Conservation (phyloP, 23 tunicate genomes). For the Styela clava region DNA sequence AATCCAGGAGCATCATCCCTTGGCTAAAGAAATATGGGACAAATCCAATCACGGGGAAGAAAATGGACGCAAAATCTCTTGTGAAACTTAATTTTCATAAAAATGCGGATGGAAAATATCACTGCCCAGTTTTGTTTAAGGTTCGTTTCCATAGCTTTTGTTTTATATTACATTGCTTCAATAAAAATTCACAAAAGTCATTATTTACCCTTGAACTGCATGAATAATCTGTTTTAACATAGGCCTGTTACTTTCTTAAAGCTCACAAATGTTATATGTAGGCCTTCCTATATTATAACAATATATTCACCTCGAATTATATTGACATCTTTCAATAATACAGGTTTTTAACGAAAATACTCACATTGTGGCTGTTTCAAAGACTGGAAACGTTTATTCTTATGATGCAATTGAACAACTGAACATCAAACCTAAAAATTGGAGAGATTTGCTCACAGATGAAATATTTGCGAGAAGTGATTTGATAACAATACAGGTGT, state of each 20-base stretch:
- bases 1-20: conserved; percentile 58
- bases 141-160: no score
- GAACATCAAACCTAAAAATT: conserved; percentile 87
- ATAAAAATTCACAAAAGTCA: no score
- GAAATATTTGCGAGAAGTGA: conserved; percentile 63
- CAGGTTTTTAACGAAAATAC: conserved; percentile 71
- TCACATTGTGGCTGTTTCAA: conserved; percentile 79
- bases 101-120: conserved; percentile 93
- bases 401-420: conserved; percentile 92
- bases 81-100: conserved; percentile 79
- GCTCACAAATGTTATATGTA: no score
- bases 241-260: no score
- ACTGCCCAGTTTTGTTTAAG: conserved; percentile 94
- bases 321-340: no score
- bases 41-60: conserved; percentile 94
- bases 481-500: conserved; percentile 53
- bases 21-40: conserved; percentile 88
- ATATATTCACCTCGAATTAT: no score
- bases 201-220: no score
- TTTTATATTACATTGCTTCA: no score
- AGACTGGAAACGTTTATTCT: conserved; percentile 92
- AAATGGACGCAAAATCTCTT: conserved; percentile 69
- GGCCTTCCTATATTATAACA: no score
- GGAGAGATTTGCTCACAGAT: conserved; percentile 83
- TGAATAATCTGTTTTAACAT: no score